Evolutionary conservation across 2,888 invertebrate genomes (phyloP), one percentile per base, ranked within the genome.

Genomic region (Archaeoteleia sp.): DNA sequence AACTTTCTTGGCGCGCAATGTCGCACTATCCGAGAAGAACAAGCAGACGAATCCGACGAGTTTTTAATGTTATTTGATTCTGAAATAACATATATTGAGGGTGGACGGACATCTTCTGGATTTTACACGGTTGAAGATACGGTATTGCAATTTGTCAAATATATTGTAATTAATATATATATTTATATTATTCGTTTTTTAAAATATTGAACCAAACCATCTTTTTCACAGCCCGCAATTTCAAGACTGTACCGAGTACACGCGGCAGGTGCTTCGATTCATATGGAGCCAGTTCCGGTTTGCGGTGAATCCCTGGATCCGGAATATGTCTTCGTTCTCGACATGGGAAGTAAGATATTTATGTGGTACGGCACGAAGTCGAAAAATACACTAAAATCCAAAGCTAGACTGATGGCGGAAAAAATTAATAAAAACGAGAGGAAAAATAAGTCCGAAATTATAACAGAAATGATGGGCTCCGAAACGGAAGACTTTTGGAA

Each of bases 381-480:
- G 0, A 95, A 95, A 82, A 96, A 95, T 78, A 96, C 95, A 0
- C 86, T 96, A 0, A 94, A 95, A 82, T 96, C 95, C 0, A 96
- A 94, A 82, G 91, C 93, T 0, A 88, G 97, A 49, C 87, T 99
- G 8, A 91, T 99, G 88, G 95, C 98, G 1, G 99, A 99, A 85
- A 98, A 98, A 86, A 95, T 99, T 58, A 99, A 98, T 86, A 98
- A 98, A 86, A 96, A 97, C 81, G 99, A 99, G 85, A 88, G 98
- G 12, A 99, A 99, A 85, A 96, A 95, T 82, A 94, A 94, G 82
- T 93, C 97, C 0, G 97, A 97, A 79, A 92, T 99, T 54, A 87
- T 94, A 32, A 91, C 94, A 0, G 93, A 96, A 82, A 87, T 88
- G 27, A 94, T 95, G 84, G 93, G 93, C 0, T 90, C 91, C 57